Evolutionary conservation across 2,113 vertebrate genomes (phyloP), one percentile per base, ranked within the genome.

Genomic region (Fregetta grallaria): DNA sequence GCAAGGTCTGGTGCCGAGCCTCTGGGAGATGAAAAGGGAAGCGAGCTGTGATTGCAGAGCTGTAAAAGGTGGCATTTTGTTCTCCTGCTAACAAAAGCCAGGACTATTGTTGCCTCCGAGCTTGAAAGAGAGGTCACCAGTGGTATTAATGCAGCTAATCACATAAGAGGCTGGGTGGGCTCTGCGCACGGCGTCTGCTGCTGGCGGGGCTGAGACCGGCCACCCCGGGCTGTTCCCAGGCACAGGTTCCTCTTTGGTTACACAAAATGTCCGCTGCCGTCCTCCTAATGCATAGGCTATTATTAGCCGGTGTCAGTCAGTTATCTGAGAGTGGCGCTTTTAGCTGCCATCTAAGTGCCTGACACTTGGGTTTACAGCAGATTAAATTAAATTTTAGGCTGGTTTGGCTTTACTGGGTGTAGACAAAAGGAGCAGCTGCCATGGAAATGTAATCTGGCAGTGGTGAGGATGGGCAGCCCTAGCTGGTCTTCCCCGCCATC

Each of bases 301-400:
- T 99, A 99, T 99, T 99, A 99, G 98, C 97, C 26, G 88, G 98
- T 99, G 99, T 98, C 98, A 98, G 97, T 98, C 97, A 97, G 98
- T 98, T 98, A 99, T 99, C 98, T 91, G 98, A 99, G 98, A 99
- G 98, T 98, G 96, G 96, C n/a, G 95, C 98, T 99, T 99, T 99
- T 98, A 99, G 98, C 98, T 98, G 98, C 98, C 98, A 98, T 98
- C 98, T 98, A 97, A 99, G 98, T 98, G 98, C 97, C 98, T 98
- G 98, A 98, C 98, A 98, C 98, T 99, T 98, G 98, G 98, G 98
- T 98, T 99, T 98, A 96, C 97, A 94, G 97, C 98, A 98, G 98
- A 98, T 99, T 99, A 98, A 99, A 99, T 99, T 98, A 99, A 99
- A 99, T 99, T 99, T 99, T 99, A 99, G 98, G 97, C 98, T 97